These are phyloP conservation scores for Hyposmocoma kahamanoa DNA, from an alignment of 1,140 invertebrate genomes.

Conservation along the genomic window DNA sequence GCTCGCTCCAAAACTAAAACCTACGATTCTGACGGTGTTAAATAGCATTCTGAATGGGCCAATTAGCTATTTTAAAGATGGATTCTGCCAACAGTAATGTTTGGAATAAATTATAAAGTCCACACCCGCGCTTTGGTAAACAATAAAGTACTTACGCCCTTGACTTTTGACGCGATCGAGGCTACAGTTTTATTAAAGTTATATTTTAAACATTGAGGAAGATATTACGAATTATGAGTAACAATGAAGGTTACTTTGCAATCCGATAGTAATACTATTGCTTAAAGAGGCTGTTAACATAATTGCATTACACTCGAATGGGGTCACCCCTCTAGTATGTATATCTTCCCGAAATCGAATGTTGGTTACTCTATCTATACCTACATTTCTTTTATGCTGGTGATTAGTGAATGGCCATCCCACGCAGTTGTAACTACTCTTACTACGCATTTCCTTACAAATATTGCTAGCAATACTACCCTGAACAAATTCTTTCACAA, in stretches of 20 bases:
- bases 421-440: too few species aligned
- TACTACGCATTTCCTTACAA: too few species aligned
- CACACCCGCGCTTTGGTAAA: slow-evolving; percentile 31
- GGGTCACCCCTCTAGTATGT: too few species aligned
- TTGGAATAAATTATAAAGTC: slow-evolving; percentile 6
- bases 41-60: slow-evolving; percentile 8
- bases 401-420: too few species aligned
- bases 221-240: slow-evolving; percentile 10
- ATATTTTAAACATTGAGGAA: slow-evolving; percentile 24
- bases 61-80: slow-evolving; percentile 37
- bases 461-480: too few species aligned
- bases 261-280: too few species aligned
- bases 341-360: too few species aligned
- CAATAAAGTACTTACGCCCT: slow-evolving; percentile 44
- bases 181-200: slow-evolving; percentile 29
- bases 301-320: too few species aligned
- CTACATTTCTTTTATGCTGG: too few species aligned
- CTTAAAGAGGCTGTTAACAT: too few species aligned
- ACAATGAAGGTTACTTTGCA: not conserved
- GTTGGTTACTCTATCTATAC: too few species aligned
- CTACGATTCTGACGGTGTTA: not conserved
- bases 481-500: too few species aligned
- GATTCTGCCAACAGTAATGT: slow-evolving; percentile 19
- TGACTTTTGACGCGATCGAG: slow-evolving; percentile 48
- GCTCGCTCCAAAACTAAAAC: not conserved